phyloP scores from a whole-genome alignment of 2,113 vertebrate genomes.

The Oncorhynchus keta region DNA sequence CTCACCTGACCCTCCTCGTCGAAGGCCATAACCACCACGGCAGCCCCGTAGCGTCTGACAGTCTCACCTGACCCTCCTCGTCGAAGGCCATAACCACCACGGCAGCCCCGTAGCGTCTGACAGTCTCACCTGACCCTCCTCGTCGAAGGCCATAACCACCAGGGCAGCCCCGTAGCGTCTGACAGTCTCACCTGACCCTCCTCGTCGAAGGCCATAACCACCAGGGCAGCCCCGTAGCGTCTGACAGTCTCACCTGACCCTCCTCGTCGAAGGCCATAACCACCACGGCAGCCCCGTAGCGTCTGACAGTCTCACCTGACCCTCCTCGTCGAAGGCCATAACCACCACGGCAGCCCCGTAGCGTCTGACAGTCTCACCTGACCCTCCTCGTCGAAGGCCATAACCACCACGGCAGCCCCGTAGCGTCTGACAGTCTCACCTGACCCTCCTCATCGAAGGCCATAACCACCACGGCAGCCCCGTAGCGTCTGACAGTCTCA shows the following conservation, averaged over 20 bases:
- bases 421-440: slow-evolving; percentile 83
- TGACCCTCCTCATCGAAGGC: slow-evolving; percentile 96
- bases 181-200: slow-evolving; percentile 86
- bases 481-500: slow-evolving; percentile 81
- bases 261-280: slow-evolving; percentile 97
- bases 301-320: slow-evolving; percentile 83
- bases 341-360: slow-evolving; percentile 91
- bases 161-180: slow-evolving; percentile 88
- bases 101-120: slow-evolving; percentile 86
- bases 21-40: slow-evolving; percentile 92
- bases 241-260: slow-evolving; percentile 88
- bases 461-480: slow-evolving; percentile 94
- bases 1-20: too few relatives aligned
- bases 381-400: slow-evolving; percentile 96
- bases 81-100: slow-evolving; percentile 98
- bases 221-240: slow-evolving; percentile 88
- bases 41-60: slow-evolving; percentile 89
- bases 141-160: slow-evolving; percentile 97
- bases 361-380: slow-evolving; percentile 84
- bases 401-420: slow-evolving; percentile 91
- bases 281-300: slow-evolving; percentile 90
- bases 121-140: slow-evolving; percentile 86
- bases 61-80: slow-evolving; percentile 85
- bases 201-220: slow-evolving; percentile 98
- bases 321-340: slow-evolving; percentile 96